Percentiles rank a stretch among this genome's conserved stretches.
phyloP scores from a whole-genome alignment of 2,797 vertebrate species.

The Echeneis naucrates region DNA sequence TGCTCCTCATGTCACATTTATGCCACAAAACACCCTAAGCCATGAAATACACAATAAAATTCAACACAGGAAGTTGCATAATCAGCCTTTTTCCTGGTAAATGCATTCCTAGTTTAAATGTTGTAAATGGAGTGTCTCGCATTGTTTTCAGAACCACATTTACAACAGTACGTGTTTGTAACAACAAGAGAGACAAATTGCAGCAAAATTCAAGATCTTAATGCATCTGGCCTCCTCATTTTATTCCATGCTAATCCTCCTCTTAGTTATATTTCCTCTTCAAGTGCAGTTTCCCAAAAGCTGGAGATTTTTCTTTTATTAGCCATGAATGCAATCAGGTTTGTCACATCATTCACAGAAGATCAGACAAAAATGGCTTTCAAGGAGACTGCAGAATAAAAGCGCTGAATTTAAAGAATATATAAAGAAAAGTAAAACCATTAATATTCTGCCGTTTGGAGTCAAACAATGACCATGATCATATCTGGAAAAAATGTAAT shows the following conservation, averaged over 20 bases:
- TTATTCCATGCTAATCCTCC: not conserved
- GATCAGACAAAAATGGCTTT: not conserved
- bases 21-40: not conserved
- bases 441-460: slow-evolving; percentile 10
- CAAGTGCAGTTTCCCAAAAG: not conserved
- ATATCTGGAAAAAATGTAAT: not conserved
- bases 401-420: not conserved
- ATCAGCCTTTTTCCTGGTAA: too few species aligned
- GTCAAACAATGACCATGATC: slow-evolving; percentile 4
- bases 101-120: too few species aligned
- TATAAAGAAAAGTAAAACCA: not conserved
- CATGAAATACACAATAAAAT: not conserved
- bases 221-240: too few species aligned
- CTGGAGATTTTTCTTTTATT: not conserved
- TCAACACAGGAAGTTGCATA: not conserved
- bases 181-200: not conserved
- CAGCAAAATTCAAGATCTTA: not conserved
- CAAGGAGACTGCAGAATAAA: not conserved
- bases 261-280: not conserved
- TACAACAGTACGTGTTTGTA: too few species aligned
- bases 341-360: not conserved
- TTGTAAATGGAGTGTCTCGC: too few species aligned
- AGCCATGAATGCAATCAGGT: not conserved
- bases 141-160: not conserved
- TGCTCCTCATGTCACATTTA: not conserved